Evolutionary conservation across 1,140 invertebrate genomes (phyloP).

Genomic region (Halictus rubicundus): DNA sequence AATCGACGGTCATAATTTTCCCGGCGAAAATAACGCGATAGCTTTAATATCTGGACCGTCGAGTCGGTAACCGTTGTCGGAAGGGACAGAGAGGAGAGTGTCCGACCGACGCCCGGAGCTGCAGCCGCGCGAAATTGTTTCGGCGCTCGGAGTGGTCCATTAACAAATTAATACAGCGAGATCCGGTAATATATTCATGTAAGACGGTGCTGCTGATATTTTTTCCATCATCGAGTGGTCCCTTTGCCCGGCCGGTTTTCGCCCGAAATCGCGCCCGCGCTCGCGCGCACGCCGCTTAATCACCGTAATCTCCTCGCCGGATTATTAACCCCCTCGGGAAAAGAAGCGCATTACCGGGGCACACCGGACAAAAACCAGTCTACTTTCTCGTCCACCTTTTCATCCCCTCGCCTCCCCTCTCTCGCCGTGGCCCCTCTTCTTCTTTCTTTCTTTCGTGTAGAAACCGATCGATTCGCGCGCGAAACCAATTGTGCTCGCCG

Average conservation of each 20-base stretch:
- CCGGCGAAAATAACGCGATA: too few relatives aligned
- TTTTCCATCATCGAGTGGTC: slow-evolving; percentile 30
- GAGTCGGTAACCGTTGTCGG: not conserved
- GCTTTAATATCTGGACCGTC: too few relatives aligned
- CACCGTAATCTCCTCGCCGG: slow-evolving; percentile 38
- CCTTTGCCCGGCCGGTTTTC: slow-evolving; percentile 33
- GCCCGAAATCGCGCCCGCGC: slow-evolving; percentile 27
- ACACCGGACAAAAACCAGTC: slow-evolving; percentile 16
- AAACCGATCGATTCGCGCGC: slow-evolving; percentile 31
- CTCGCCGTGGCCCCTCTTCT: too few relatives aligned
- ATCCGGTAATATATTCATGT: slow-evolving; percentile 40
- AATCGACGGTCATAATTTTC: too few relatives aligned
- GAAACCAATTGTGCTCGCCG: slow-evolving; percentile 13
- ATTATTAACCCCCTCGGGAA: slow-evolving; percentile 52
- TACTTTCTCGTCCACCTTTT: slow-evolving; percentile 48
- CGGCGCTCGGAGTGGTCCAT: slow-evolving; percentile 4
- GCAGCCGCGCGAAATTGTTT: slow-evolving; percentile 14
- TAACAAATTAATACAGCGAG: slow-evolving; percentile 44
- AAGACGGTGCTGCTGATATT: slow-evolving; percentile 1
- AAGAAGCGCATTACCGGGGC: slow-evolving; percentile 35
- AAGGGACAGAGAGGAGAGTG: not conserved
- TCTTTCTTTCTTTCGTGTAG: too few relatives aligned
- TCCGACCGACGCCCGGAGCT: not conserved
- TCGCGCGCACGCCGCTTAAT: slow-evolving; percentile 20
- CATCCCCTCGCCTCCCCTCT: not conserved